Conservation (phyloP, 1,140 invertebrate genomes). For the Drosophila nannoptera region DNA sequence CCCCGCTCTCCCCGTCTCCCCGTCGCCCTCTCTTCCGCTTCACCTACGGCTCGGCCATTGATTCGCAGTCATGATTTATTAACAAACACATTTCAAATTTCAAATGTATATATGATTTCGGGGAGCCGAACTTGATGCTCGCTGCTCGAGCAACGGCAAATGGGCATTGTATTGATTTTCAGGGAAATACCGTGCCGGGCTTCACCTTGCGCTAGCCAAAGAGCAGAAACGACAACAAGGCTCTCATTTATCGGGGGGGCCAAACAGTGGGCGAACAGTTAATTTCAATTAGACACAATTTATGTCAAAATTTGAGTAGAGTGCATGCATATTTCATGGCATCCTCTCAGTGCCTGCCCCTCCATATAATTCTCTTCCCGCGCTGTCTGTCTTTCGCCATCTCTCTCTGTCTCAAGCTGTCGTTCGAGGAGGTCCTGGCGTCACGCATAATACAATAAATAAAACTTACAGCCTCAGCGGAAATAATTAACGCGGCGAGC, state of each 20-base stretch:
- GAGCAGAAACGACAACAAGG: neutral
- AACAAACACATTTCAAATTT: conserved; percentile 29
- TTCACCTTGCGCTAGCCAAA: conserved; percentile 10
- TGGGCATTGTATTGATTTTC: conserved; percentile 61
- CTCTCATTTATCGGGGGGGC: neutral
- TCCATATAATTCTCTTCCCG: too few species aligned
- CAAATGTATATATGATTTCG: conserved; percentile 34
- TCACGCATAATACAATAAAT: conserved; percentile 61
- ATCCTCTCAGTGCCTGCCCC: neutral
- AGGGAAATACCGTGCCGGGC: conserved; percentile 38
- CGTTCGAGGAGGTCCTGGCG: neutral
- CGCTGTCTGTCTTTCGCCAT: neutral
- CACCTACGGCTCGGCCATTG: neutral
- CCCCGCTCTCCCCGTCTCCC: neutral
- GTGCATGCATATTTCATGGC: conserved; percentile 68
- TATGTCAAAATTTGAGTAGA: conserved; percentile 53
- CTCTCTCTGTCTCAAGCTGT: neutral
- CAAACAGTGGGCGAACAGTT: conserved; percentile 32
- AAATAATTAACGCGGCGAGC: conserved; percentile 69
- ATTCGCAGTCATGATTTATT: conserved; percentile 30
- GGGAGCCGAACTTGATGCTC: neutral
- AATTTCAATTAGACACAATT: conserved; percentile 72
- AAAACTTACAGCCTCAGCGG: conserved; percentile 51
- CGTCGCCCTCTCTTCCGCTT: neutral
- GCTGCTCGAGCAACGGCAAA: conserved; percentile 24